phyloP scores from a whole-genome alignment of 2,113 vertebrate genomes.

The Tragelaphus strepsiceros region DNA sequence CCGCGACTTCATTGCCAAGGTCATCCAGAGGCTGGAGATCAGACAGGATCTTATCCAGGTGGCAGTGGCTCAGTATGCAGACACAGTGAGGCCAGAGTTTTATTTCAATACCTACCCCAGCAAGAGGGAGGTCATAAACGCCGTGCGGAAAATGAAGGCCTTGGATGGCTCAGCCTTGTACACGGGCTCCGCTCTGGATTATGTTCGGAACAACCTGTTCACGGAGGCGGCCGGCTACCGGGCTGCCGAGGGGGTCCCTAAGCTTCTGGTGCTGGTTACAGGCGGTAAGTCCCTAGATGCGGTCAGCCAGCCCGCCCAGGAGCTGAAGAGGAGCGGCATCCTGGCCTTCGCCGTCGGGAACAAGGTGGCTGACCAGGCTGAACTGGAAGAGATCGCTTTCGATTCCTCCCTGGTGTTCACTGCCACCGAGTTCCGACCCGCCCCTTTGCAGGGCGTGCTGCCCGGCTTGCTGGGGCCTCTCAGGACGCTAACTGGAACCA shows the following conservation, averaged over 20 bases:
- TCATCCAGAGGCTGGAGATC: conserved; percentile 88
- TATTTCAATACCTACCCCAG: conserved; percentile 83
- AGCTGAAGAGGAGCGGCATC: conserved; percentile 83
- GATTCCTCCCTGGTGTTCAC: conserved; percentile 79
- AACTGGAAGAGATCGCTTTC: conserved; percentile 89
- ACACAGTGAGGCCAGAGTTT: conserved; percentile 84
- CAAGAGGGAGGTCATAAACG: conserved; percentile 76
- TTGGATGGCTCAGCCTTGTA: conserved; percentile 79
- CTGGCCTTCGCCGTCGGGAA: conserved; percentile 86
- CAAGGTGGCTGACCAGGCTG: conserved; percentile 73
- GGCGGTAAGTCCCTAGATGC: conserved; percentile 89
- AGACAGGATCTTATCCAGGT: conserved; percentile 90
- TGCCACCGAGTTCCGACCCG: conserved; percentile 80
- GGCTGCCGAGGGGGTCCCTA: conserved; percentile 82
- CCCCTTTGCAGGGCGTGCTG: conserved; percentile 75
- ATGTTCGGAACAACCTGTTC: conserved; percentile 86
- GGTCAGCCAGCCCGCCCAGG: conserved; percentile 78
- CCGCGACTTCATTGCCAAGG: conserved; percentile 86
- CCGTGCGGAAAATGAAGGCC: conserved; percentile 79
- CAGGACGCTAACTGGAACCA: conserved; percentile 86
- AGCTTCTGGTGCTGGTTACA: conserved; percentile 89
- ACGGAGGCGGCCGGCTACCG: conserved; percentile 84
- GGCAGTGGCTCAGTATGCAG: conserved; percentile 87
- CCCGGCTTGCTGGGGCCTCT: conserved; percentile 79
- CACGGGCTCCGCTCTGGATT: conserved; percentile 89